Evolutionary conservation across 2,797 vertebrate species (phyloP), one percentile per base, ranked within the genome.

Genomic region (Enteromius trimaculatus): DNA sequence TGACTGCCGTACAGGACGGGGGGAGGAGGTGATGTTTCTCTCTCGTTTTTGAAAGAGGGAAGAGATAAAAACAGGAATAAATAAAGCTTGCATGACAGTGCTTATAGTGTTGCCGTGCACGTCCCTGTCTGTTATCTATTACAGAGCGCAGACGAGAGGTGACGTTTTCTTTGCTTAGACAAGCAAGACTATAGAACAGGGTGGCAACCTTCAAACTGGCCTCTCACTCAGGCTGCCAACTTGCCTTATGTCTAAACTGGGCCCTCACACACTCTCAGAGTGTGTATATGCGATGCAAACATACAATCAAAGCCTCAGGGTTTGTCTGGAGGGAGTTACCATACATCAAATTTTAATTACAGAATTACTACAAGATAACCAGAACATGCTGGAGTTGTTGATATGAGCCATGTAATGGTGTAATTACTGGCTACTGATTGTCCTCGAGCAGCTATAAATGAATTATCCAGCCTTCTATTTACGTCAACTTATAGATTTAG

Each of bases 111-210:
- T 94, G 93, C 92, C 88, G 87, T 89, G 90, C 92, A 93, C 91
- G 92, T 94, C 92, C 88, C 88, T 89, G 90, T 92, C 90, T 92
- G 92, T 95, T 93, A 93, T 93, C 93, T 93, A 92, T 94, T 94
- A 94, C 93, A 92, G 90, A 90, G 91, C 92, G 91, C 92, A 92
- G 93, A 94, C 90, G 86, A 93, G 91, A 91, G 92, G 88, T 90
- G 92, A 93, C 93, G 92, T 94, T 94, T 92, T 92, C 93, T 93
- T 93, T 94, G 93, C 94, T 94, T 93, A 94, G 92, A 94, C 93
- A 94, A 93, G 94, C 93, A 94, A 95, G 92, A 94, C 93, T 92
- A 92, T 91, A 91, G 93, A 92, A 91, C 91, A 89, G 89, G 92
- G 93, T 93, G 92, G 92, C 93, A 94, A 94, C 94, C 94, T 93